Evolutionary conservation across 37 sponge, comb jelly and placozoan genomes (phyloP), one percentile per base, ranked within the genome.

Genomic region (Dysidea cf. avara): DNA sequence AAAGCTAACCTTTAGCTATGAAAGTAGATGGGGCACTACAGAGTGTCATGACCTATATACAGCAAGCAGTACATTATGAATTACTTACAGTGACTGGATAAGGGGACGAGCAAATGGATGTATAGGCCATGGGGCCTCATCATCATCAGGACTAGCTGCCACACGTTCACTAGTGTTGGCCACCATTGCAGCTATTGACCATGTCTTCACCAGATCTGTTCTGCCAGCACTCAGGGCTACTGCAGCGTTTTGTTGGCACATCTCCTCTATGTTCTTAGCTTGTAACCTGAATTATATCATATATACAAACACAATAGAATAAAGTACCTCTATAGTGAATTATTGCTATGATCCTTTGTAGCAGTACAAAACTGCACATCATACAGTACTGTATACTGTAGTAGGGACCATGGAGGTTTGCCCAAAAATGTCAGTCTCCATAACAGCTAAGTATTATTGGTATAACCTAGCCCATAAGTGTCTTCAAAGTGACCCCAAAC

Each of bases 41-140:
- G 21, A 75, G 30, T 3, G 49, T 7, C 51, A 43, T 33, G 12
- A 9, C 38, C 33, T 5, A 28, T 43, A 71, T 14, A 39, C 62
- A 28, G 3, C 52, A 2, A 37, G 49, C 60, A 36, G 38, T 49
- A 59, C 14, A 0, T 5, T 9, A 62, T 65, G 31, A 39, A 52
- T 25, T 28, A 56, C 90, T 75, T 54, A 89, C 90, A 89, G 75
- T 21, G 90, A 89, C 13, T 84, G 69, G 6, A 89, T 64, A 24
- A 89, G 90, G 20, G 64, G 66, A 5, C 90, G 56, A 3, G 73
- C 80, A 58, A 89, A 79, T 7, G 90, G 90, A 59, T 89, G 90
- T 29, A 66, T 39, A 0, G 90, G 39, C 90, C 90, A 89, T 4
- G 88, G 88, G 17, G 67, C 31, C 12, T 54, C 74, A 7, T 49